Conservation (phyloP, 2,888 invertebrate species). For the Drosophila multiciliata region DNA sequence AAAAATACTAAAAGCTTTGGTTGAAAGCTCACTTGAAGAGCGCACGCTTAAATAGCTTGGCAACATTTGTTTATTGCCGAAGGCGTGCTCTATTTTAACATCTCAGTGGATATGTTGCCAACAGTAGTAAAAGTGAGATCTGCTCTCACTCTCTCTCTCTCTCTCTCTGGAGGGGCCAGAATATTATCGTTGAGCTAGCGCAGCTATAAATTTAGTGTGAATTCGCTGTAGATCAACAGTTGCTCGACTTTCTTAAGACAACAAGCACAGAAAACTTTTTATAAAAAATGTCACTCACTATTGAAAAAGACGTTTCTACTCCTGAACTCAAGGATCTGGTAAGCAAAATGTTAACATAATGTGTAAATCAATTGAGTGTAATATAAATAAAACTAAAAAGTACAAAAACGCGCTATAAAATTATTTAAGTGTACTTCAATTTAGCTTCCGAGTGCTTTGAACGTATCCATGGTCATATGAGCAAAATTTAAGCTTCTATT, state of each 20-base stretch:
- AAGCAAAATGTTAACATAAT: conserved; percentile 51
- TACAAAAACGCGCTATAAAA: not conserved
- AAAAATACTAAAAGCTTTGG: conserved; percentile 24
- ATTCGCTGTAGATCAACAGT: conserved; percentile 36
- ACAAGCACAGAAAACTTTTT: conserved; percentile 20
- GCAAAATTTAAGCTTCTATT: conserved; percentile 50
- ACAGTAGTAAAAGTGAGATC: conserved; percentile 23
- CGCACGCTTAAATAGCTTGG: conserved; percentile 33
- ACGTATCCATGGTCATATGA: conserved; percentile 56
- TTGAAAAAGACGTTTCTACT: conserved; percentile 68
- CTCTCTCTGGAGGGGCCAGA: conserved; percentile 11
- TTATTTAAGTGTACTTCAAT: conserved; percentile 17
- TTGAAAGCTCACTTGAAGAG: conserved; percentile 33
- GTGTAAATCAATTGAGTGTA: conserved; percentile 6
- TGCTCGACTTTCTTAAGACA: conserved; percentile 50
- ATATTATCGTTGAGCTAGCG: conserved; percentile 23
- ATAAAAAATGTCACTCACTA: conserved; percentile 75
- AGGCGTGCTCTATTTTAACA: not conserved
- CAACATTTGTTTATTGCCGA: conserved; percentile 42
- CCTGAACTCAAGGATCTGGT: conserved; percentile 82
- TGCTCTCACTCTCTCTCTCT: conserved; percentile 19
- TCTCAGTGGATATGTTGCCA: conserved; percentile 21
- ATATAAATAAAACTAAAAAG: not conserved
- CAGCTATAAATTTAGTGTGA: conserved; percentile 44
- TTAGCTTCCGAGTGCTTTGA: conserved; percentile 63